Percentiles rank a stretch among this genome's conserved stretches.
These are phyloP conservation scores for Diuraphis noxia DNA, from an alignment of 1,140 invertebrate species.

Conservation along the genomic window DNA sequence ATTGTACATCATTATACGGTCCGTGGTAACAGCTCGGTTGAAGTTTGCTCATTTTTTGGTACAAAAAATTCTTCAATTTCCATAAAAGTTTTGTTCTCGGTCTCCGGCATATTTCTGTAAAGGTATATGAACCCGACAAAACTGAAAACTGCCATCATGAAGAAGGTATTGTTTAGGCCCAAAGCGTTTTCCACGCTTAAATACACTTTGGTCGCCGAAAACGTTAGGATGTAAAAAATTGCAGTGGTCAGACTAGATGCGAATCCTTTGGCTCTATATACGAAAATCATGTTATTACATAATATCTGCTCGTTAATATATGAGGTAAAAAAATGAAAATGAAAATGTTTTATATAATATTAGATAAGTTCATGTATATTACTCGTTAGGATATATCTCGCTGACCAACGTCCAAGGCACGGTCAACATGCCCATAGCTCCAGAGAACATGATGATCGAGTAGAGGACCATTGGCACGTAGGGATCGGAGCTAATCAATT, in stretches of 20 bases:
- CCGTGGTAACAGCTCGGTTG: not conserved
- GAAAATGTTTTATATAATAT: not conserved
- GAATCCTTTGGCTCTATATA: conserved; percentile 34
- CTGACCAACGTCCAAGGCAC: conserved; percentile 57
- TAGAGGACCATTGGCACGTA: conserved; percentile 11
- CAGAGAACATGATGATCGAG: conserved; percentile 40
- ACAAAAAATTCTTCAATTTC: conserved; percentile 57
- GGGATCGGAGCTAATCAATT: not conserved
- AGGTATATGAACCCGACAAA: conserved; percentile 56
- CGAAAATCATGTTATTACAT: not conserved
- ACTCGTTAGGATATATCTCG: conserved; percentile 57
- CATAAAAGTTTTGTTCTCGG: conserved; percentile 57
- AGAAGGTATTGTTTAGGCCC: conserved; percentile 54
- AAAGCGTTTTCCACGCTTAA: conserved; percentile 39
- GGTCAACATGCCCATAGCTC: conserved; percentile 54
- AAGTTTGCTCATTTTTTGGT: not conserved
- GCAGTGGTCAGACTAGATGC: conserved; percentile 51
- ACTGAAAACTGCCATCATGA: conserved; percentile 44
- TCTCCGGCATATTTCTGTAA: conserved; percentile 57
- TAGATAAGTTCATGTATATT: not conserved
- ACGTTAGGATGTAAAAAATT: conserved; percentile 54
- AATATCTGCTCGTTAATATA: conserved; percentile 21
- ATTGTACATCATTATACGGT: not conserved
- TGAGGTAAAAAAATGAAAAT: not conserved
- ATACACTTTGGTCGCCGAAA: conserved; percentile 54